A percentile compares a stretch with the other conserved stretches of the same genome.
Conservation (phyloP, 2,113 vertebrate genomes). For the Apodemus speciosus region DNA sequence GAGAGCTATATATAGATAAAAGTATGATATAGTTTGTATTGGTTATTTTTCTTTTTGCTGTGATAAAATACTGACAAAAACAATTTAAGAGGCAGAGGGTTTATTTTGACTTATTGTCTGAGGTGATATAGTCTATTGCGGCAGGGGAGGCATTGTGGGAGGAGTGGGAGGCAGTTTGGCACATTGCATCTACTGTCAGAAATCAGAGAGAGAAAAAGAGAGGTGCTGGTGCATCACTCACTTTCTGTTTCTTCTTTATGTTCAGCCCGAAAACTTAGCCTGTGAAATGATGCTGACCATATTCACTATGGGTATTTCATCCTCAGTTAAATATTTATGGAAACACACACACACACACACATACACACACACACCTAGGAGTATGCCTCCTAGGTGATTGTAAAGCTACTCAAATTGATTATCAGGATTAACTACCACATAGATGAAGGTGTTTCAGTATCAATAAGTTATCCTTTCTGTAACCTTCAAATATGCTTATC, state of each 20-base stretch:
- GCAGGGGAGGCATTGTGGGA: background rate
- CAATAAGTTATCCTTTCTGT: background rate
- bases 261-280: background rate
- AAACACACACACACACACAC: background rate
- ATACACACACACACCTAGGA: background rate
- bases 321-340: background rate
- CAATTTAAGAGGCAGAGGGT: background rate
- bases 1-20: background rate
- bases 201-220: background rate
- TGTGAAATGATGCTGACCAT: background rate
- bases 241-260: background rate
- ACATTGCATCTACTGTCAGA: background rate
- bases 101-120: background rate
- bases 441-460: background rate
- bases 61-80: background rate
- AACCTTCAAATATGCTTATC: conserved; percentile 1
- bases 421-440: background rate
- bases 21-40: background rate
- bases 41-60: background rate
- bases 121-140: background rate
- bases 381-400: background rate
- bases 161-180: background rate
- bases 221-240: background rate
- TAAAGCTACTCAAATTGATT: background rate
- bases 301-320: too few relatives aligned